phyloP scores from a whole-genome alignment of 2,888 invertebrate genomes.

The Andrena fulva region DNA sequence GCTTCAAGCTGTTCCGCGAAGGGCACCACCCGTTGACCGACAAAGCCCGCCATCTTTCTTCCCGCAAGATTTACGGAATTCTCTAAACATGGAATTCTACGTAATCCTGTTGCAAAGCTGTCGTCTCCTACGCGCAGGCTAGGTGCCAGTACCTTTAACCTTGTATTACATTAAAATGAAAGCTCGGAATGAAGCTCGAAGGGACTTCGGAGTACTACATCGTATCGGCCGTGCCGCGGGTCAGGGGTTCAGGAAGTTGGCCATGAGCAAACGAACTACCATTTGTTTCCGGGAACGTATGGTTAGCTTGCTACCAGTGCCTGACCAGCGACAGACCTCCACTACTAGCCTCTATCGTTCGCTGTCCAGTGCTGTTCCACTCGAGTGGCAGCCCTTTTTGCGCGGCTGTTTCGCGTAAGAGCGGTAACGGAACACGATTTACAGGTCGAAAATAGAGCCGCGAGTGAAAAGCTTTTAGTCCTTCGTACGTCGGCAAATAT shows the following conservation, averaged over 20 bases:
- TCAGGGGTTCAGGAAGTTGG: too few species aligned
- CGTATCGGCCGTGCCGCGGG: too few species aligned
- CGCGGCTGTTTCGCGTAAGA: conserved; percentile 69
- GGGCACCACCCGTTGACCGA: background rate
- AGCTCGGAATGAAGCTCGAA: background rate
- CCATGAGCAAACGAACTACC: too few species aligned
- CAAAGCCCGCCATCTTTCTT: background rate
- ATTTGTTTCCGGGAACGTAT: too few species aligned
- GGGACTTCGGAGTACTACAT: background rate
- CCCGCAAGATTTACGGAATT: background rate
- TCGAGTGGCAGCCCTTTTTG: conserved; percentile 41
- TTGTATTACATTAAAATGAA: background rate
- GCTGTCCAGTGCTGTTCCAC: background rate
- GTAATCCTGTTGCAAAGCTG: background rate
- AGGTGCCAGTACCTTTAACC: too few species aligned
- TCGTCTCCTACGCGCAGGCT: too few species aligned
- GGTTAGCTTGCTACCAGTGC: background rate
- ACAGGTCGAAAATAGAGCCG: conserved; percentile 76
- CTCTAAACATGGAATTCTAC: background rate
- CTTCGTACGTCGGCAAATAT: conserved; percentile 79
- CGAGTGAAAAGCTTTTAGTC: conserved; percentile 80
- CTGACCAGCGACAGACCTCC: background rate
- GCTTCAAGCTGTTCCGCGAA: background rate
- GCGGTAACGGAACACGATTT: conserved; percentile 75
- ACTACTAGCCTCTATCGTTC: background rate